Conservation (phyloP, 2,113 vertebrate species). For the Rhinolophus ferrumequinum region DNA sequence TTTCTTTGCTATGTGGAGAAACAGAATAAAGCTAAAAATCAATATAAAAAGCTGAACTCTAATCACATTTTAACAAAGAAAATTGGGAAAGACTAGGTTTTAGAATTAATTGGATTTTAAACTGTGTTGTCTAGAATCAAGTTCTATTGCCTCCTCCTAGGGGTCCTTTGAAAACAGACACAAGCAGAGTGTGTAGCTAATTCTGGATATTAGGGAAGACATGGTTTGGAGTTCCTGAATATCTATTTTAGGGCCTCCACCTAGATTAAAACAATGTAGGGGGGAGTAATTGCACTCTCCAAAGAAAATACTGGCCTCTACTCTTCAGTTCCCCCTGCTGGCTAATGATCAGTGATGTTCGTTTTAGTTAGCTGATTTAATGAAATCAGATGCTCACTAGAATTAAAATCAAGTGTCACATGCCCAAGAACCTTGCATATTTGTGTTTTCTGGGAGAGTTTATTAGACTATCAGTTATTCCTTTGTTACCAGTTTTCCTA, state of each 20-base stretch:
- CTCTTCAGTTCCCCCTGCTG: constrained; percentile 67
- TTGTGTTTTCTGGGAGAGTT: not conserved
- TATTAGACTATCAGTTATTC: not conserved
- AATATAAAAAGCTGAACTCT: not conserved
- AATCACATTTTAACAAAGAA: not conserved
- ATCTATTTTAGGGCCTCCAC: not conserved
- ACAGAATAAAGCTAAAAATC: not conserved
- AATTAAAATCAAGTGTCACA: not conserved
- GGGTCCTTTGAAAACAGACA: not conserved
- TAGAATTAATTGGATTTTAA: constrained; percentile 31
- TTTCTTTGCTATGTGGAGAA: not conserved
- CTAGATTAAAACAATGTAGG: not conserved
- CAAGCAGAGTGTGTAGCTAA: not conserved
- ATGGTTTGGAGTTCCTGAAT: not conserved
- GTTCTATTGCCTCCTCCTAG: not conserved
- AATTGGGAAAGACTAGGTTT: not conserved
- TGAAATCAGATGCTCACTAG: not conserved
- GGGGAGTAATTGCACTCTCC: not conserved
- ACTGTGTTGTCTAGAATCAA: not conserved
- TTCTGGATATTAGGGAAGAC: not conserved
- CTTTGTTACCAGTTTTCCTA: not conserved
- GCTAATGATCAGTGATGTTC: not conserved
- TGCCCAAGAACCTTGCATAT: not conserved
- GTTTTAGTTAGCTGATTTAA: constrained; percentile 6
- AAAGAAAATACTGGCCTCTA: not conserved